phyloP scores from a whole-genome alignment of 23 tunicate species.

The Pegea sp. region DNA sequence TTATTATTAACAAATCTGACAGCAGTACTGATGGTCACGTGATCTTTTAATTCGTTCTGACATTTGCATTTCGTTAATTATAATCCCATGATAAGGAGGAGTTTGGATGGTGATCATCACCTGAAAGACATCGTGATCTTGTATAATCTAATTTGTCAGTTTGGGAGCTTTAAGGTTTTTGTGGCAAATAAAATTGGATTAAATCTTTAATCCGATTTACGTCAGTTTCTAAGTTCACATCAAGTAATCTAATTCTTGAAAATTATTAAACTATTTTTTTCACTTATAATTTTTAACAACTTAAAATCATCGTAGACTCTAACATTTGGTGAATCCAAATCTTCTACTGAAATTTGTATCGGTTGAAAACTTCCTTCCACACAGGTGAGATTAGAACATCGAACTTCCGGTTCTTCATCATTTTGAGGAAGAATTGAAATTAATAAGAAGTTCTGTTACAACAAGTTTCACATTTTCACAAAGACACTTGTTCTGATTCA shows the following conservation, averaged over 20 bases:
- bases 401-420: constrained; percentile 53
- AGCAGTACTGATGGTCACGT: background rate
- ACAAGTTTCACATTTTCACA: too few species aligned
- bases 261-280: too few species aligned
- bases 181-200: too few species aligned
- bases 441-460: too few species aligned
- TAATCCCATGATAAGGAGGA: constrained; percentile 71
- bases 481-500: too few species aligned
- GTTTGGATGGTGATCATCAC: constrained; percentile 39
- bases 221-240: too few species aligned
- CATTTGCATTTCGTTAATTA: constrained; percentile 76
- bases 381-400: constrained; percentile 34
- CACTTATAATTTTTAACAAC: too few species aligned
- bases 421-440: constrained; percentile 53
- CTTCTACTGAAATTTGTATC: constrained; percentile 21
- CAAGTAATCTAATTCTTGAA: too few species aligned
- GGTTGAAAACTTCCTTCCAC: constrained; percentile 47
- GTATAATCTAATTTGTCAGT: background rate
- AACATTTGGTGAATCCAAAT: constrained; percentile 54
- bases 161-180: too few species aligned
- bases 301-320: constrained; percentile 10
- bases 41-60: constrained; percentile 20
- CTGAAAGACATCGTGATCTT: constrained; percentile 3
- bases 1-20: background rate
- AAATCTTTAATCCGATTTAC: too few species aligned